Evolutionary conservation across 2,797 vertebrate genomes (phyloP).

Genomic region (Chelonia mydas): DNA sequence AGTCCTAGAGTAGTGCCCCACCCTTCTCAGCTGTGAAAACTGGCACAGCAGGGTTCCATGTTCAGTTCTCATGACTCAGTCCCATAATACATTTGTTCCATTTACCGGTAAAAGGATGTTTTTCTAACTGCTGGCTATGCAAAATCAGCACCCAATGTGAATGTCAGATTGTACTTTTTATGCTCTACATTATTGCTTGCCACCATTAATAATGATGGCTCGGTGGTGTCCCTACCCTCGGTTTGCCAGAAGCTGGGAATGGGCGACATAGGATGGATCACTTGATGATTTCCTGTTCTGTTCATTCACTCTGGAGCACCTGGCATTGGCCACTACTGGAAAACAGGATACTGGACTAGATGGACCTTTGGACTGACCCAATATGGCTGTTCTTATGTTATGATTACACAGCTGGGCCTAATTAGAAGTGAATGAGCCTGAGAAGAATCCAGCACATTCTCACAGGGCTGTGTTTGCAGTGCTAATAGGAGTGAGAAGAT

Average conservation of each 20-base stretch:
- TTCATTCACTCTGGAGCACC: too few species aligned
- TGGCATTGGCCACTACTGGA: too few species aligned
- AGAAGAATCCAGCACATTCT: background rate
- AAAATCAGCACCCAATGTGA: background rate
- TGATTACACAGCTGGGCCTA: background rate
- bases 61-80: background rate
- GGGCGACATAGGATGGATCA: too few species aligned
- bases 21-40: background rate
- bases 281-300: too few species aligned
- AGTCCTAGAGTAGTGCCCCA: background rate
- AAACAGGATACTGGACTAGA: too few species aligned
- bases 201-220: background rate
- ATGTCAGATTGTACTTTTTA: background rate
- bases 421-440: background rate
- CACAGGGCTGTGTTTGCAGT: background rate
- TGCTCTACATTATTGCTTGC: background rate
- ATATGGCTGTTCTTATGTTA: too few species aligned
- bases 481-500: background rate
- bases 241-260: too few species aligned
- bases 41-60: background rate
- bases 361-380: too few species aligned
- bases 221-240: too few species aligned
- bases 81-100: background rate
- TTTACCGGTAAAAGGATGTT: background rate
- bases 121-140: background rate